Base-by-base conservation (phyloP, 2,888 invertebrate genomes). In the Rutpela maculata region DNA sequence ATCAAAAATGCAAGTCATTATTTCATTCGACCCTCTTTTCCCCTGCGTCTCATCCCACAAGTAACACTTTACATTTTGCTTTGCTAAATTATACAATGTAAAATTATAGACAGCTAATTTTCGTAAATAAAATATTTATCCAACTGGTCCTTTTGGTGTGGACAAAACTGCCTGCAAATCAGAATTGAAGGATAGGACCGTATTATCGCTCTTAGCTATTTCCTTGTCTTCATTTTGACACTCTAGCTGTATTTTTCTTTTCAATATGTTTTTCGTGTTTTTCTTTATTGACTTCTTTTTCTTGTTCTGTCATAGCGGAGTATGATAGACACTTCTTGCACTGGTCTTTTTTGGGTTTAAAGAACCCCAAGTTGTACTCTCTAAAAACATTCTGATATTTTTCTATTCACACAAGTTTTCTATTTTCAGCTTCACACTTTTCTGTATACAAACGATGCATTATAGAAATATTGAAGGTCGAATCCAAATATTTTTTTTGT, bases 171-270 rank as follows among this genome's bases (percentile, higher is more conserved):
- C 67, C 67, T 67, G 50, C 43, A 67, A 43, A 55, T 68, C 55
- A 55, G 55, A 68, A 55, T 68, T 68, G 19, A 68, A 68, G 12
- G 56, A 68, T 57, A 68, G 56, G 57, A 68, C 68, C 68, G 31
- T 68, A n/a, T 68, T 68, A 68, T 68, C 57, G 3, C 17, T 26
- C 50, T 26, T 26, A 56, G 17, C 68, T 26, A 68, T 68, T 68
- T 26, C 26, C 57, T 56, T 62, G 22, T 60, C 60, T 60, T 60
- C 60, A 55, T 26, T 56, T 68, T 57, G 26, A 56, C 56, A 68
- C 55, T 68, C 68, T 68, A 68, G 68, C 68, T 68, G 68, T 31
- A 57, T 68, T 68, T 68, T 68, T 68, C 19, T 55, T 56, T 68
- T 56, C 56, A 68, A 31, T 26, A 26, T 59, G 59, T n/a, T n/a